Base-by-base conservation (phyloP, 2,113 vertebrate species). In the Charadrius vociferus region DNA sequence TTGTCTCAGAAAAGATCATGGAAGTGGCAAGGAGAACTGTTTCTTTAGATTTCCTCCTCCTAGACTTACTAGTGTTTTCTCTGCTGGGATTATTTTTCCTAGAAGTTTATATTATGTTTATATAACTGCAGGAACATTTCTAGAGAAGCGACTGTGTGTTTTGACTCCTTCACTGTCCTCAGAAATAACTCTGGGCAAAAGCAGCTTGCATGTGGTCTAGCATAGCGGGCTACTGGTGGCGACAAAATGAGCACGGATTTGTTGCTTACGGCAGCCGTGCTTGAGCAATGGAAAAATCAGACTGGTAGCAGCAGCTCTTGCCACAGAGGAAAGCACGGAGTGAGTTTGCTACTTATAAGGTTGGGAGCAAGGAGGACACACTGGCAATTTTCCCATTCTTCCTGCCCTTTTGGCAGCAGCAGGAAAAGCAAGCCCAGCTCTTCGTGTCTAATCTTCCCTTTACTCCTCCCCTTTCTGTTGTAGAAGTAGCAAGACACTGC, bases 151-250 rank as follows among this genome's bases (percentile, higher is more conserved):
- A 26, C 29, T 27, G 50, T 63, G 37, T 62, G 45, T 61, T 84
- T 66, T 53, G 32, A 50, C 39, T 80, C 5, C 13, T 37, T 59
- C n/a, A 24, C 43, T 59, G 24, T 43, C 41, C 55, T 79, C 62
- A 47, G 47, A 67, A 63, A 34, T 34, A 58, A 22, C 45, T 63
- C 43, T 17, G 55, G 39, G 71, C 52, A 88, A 50, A 90, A 20
- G 82, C 49, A 75, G 27, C 20, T 45, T 74, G 74, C 9, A 9
- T 6, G 14, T 37, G 37, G 6, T 55, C 23, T 29, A 20, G 47
- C 23, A 10, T 10, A 66, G 58, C 1, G 0, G 50, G n/a, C 63
- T 82, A 24, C n/a, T 12, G 45, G 13, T 26, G 32, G 29, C 1
- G 2, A 62, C 59, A 56, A 61, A 78, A 62, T 0, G 32, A 67